phyloP scores from a whole-genome alignment of 2,888 invertebrate species.

The Trichogramma evanescens region DNA sequence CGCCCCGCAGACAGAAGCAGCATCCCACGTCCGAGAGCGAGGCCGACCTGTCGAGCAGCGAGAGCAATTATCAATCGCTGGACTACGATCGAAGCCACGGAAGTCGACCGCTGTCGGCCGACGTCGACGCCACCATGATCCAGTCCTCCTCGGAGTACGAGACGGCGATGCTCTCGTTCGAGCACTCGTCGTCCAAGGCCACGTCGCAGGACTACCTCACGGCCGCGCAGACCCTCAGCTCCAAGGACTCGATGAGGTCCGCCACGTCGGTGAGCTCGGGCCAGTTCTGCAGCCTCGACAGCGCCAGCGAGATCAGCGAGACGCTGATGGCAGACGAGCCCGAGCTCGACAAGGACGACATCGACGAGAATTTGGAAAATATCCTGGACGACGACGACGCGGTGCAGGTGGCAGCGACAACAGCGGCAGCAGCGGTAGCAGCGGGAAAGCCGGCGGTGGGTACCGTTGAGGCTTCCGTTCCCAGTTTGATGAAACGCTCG shows the following conservation, averaged over 20 bases:
- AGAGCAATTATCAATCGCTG: conserved; percentile 78
- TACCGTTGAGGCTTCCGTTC: conserved; percentile 48
- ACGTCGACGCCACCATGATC: conserved; percentile 64
- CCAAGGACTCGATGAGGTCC: conserved; percentile 84
- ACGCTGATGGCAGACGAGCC: conserved; percentile 85
- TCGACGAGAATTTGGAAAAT: conserved; percentile 51
- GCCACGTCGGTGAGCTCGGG: conserved; percentile 80
- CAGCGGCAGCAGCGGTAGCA: conserved; percentile 40
- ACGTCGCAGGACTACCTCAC: conserved; percentile 82
- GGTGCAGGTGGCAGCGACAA: conserved; percentile 31
- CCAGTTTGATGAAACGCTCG: conserved; percentile 69
- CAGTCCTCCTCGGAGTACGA: conserved; percentile 75
- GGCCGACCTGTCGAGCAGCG: conserved; percentile 76
- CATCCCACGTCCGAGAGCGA: conserved; percentile 70
- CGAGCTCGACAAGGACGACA: conserved; percentile 62
- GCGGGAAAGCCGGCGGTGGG: conserved; percentile 28
- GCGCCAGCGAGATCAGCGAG: conserved; percentile 81
- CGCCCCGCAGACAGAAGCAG: conserved; percentile 43
- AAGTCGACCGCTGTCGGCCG: conserved; percentile 79
- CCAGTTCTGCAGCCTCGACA: conserved; percentile 78
- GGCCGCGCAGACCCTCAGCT: conserved; percentile 79
- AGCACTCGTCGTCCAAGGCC: conserved; percentile 62
- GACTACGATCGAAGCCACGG: conserved; percentile 61
- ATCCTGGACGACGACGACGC: conserved; percentile 40
- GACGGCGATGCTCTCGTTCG: conserved; percentile 73